Base-by-base conservation (phyloP, 2,888 invertebrate genomes). In the Synergus gifuensis region DNA sequence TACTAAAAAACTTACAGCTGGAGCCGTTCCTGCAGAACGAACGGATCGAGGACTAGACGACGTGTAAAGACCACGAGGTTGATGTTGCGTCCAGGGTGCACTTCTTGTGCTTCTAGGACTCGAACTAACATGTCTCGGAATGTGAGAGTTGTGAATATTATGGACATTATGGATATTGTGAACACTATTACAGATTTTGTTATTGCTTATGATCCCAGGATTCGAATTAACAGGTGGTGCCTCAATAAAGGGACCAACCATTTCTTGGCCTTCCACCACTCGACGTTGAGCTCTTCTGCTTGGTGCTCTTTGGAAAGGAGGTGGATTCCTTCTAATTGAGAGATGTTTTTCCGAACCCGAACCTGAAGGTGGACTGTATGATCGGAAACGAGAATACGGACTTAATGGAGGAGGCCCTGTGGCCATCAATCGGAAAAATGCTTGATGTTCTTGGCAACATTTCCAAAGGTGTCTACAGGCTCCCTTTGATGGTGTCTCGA, bases 401-500 rank as follows among this genome's bases (percentile, higher is more conserved):
- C 92, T 92, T 46, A 92, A 81, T 4, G 92, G 92, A 8, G 92
- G 92, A 46, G 94, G 93, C 78, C 94, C 93, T 60, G 94, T 92
- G 9, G 97, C 95, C 91, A 97, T 97, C 88, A 98, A 94, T 81
- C 97, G 94, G 93, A 98, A 98, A 93, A 98, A 98, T 58, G 98
- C 96, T 93, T 98, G 98, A 92, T 98, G 98, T 92, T 98, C 98
- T 78, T 98, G 96, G 92, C 98, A 98, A 93, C 98, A 98, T 87
- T 97, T 96, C 98, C 98, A 98, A 86, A 99, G 94, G 93, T 98
- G 98, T 89, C 98, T 97, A 92, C 98, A 98, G 18, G 98, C 98
- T 40, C 97, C 94, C 88, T 98, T 96, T 79, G 97, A 97, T 69
- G 97, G 97, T 40, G 98, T 97, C 93, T 98, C 98, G 93, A 98